Evolutionary conservation across 2,888 invertebrate species (phyloP), one percentile per base, ranked within the genome.

Genomic region (Pherbina coryleti): DNA sequence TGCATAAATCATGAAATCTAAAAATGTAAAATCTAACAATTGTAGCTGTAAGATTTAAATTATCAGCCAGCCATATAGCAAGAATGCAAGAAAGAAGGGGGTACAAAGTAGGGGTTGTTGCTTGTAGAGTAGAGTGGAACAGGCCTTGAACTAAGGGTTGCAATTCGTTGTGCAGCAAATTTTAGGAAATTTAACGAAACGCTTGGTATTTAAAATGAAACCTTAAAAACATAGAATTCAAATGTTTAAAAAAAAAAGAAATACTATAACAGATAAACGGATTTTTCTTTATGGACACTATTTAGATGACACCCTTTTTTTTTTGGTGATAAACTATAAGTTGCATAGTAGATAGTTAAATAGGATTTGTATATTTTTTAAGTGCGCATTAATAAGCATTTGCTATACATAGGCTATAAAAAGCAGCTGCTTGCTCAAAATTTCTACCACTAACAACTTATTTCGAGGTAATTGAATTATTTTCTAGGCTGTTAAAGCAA

Each of bases 1-100:
- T 11, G 75, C 51, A 75, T 75, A 75, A 75, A 75, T 75, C 75
- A 75, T 44, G 44, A 14, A 11, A 75, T 67, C 51, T 75, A 67
- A 49, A 73, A 69, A 73, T 69, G 60, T 69, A 74, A 74, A 77
- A 73, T 72, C 67, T 64, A 67, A 57, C 73, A 69, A 78, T 69
- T 69, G 77, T 37, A 73, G 49, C 73, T 17, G 64, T 17, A 55
- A 51, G 34, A 70, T 60, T 76, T 76, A 11, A 53, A 75, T 44
- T 62, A 14, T 49, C n/a, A n/a, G 55, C 19, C n/a, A n/a, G 55
- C 19, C 4, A 44, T 60, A 44, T 5, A 19, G 19, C 31, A 34
- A 66, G 31, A 34, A n/a, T 14, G 34, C 1, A 25, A 49, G 9
- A 69, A 9, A 28, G 51, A 25, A 69, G 22, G 51, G 69, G 53